Conservation (phyloP, 2,888 invertebrate genomes). For the Allygus modestus region DNA sequence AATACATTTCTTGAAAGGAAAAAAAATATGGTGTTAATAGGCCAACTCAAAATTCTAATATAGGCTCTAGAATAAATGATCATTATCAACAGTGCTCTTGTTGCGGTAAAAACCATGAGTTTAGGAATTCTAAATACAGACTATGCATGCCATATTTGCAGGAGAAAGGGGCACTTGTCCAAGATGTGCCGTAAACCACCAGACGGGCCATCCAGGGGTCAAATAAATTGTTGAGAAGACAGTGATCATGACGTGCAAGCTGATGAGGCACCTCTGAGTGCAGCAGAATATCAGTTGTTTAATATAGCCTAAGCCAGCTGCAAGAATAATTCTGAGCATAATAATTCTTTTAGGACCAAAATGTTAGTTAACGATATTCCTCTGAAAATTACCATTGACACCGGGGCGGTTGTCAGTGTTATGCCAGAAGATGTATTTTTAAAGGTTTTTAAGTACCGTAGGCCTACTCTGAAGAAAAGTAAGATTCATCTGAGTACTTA, state of each 20-base stretch:
- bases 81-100: neutral
- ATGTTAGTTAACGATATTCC: neutral
- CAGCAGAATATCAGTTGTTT: neutral
- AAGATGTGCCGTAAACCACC: neutral
- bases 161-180: neutral
- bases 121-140: neutral
- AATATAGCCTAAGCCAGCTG: neutral
- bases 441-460: too few relatives aligned
- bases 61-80: too few relatives aligned
- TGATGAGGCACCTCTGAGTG: neutral
- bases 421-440: too few relatives aligned
- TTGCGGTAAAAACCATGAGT: conserved; percentile 14
- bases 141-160: neutral
- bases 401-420: too few relatives aligned
- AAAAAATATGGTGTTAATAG: too few relatives aligned
- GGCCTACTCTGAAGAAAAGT: too few relatives aligned
- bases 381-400: too few relatives aligned
- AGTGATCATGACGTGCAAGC: neutral
- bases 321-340: neutral
- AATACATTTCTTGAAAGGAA: too few relatives aligned
- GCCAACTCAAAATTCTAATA: too few relatives aligned
- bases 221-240: neutral
- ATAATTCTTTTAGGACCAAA: neutral
- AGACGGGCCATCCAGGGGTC: neutral
- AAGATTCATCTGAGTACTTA: too few relatives aligned